These are phyloP conservation scores for Stramonita haemastoma DNA, from an alignment of 2,888 invertebrate genomes.

Conservation along the genomic window DNA sequence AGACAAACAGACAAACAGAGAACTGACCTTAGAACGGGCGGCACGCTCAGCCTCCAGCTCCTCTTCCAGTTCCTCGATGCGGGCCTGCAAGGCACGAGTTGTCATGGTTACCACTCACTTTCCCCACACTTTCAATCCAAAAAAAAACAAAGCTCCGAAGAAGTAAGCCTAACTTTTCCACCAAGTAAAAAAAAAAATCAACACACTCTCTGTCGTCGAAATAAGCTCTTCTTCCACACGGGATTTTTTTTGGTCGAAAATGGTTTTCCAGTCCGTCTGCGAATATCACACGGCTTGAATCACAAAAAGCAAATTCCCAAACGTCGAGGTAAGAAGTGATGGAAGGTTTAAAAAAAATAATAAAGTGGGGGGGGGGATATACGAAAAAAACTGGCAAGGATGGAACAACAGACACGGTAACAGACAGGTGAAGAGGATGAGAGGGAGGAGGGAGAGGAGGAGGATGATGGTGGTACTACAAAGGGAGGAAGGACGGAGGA, in stretches of 20 bases:
- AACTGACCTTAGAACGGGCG: slow-evolving; percentile 89
- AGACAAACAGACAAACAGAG: neutral
- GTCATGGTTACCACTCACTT: slow-evolving; percentile 46
- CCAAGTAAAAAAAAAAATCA: neutral
- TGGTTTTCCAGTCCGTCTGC: slow-evolving; percentile 1
- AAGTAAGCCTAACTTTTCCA: no score
- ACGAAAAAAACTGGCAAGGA: neutral
- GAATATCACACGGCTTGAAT: slow-evolving; percentile 26
- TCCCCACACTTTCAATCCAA: neutral
- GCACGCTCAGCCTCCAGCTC: slow-evolving; percentile 99
- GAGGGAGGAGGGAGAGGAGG: slow-evolving; percentile 8
- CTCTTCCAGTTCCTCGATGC: slow-evolving; percentile 99
- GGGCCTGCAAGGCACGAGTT: slow-evolving; percentile 78
- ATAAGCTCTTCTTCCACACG: neutral
- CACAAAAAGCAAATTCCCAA: neutral
- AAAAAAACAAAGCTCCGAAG: no score
- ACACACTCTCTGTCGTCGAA: neutral
- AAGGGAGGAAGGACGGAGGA: neutral
- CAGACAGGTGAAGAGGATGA: neutral
- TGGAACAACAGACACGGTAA: neutral
- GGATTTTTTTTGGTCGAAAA: neutral
- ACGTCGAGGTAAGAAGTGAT: neutral
- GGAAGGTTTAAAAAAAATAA: neutral
- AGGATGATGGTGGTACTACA: neutral
- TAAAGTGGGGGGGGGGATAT: neutral